A percentile compares a stretch with the other conserved stretches of the same genome.
These are phyloP conservation scores for Sciurus vulgaris DNA, from an alignment of 2,797 vertebrate genomes.

Conservation along the genomic window DNA sequence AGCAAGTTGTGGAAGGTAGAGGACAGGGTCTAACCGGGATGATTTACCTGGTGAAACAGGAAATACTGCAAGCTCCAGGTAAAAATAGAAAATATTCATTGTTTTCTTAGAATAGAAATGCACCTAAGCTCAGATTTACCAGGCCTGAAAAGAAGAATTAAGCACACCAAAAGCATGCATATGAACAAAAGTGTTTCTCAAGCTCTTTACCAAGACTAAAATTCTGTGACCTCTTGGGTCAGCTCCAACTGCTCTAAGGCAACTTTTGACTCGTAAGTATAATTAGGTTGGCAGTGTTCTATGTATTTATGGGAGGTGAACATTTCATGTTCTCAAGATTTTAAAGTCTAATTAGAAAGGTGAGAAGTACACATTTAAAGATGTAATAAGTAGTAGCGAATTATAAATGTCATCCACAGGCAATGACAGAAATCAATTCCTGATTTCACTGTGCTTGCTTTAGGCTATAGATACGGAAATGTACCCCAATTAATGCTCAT, in stretches of 20 bases:
- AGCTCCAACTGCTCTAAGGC: not conserved
- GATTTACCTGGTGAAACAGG: not conserved
- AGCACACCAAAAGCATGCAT: not conserved
- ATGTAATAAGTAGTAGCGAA: constrained; percentile 32
- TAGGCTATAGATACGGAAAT: not conserved
- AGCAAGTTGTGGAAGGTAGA: not conserved
- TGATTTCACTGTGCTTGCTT: constrained; percentile 36
- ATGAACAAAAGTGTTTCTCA: not conserved
- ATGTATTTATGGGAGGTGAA: constrained; percentile 34
- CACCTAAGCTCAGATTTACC: not conserved
- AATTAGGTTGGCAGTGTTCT: not conserved
- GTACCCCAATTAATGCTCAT: not conserved
- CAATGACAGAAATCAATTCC: constrained; percentile 51
- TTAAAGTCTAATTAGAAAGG: constrained; percentile 63
- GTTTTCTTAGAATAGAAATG: not conserved
- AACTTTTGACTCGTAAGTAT: not conserved
- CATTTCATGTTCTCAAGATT: constrained; percentile 44
- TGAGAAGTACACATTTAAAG: constrained; percentile 32
- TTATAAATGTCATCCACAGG: constrained; percentile 51
- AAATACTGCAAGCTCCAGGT: not conserved
- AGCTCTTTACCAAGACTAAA: constrained; percentile 2
- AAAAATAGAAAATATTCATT: not conserved
- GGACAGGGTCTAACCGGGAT: not conserved
- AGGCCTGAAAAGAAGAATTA: not conserved
- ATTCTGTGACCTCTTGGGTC: constrained; percentile 1